Conservation (phyloP, 2,113 vertebrate species). For the Stegostoma tigrinum region DNA sequence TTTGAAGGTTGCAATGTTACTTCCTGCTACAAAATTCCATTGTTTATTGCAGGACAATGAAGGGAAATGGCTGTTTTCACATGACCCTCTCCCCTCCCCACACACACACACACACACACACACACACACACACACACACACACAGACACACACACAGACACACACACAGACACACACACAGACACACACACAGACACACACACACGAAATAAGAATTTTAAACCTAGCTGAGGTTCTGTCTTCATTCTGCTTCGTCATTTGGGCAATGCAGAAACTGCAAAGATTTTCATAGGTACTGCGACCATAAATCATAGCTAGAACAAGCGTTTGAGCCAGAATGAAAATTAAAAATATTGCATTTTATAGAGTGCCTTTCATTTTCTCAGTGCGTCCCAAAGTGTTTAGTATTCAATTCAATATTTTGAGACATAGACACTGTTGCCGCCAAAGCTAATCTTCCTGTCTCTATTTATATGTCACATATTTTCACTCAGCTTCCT, state of each 20-base stretch:
- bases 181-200: not conserved
- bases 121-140: not conserved
- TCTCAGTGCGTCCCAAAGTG: not conserved
- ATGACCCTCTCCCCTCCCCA: not conserved
- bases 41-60: constrained; percentile 15
- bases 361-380: not conserved
- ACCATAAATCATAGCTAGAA: not conserved
- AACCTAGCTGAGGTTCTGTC: not conserved
- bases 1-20: constrained; percentile 22
- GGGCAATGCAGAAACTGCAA: not conserved
- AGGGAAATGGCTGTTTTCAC: not conserved
- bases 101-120: not conserved
- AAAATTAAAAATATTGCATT: not conserved
- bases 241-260: not conserved
- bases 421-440: not conserved
- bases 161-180: not conserved
- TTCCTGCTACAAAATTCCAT: constrained; percentile 28
- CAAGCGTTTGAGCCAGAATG: not conserved
- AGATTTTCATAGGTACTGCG: not conserved
- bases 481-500: not conserved
- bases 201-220: not conserved
- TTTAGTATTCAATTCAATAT: not conserved
- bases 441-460: not conserved
- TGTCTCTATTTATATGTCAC: not conserved
- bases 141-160: not conserved